Percentiles rank a stretch among this genome's conserved stretches.
Conservation (phyloP, 2,888 invertebrate species). For the Celastrina argiolus region DNA sequence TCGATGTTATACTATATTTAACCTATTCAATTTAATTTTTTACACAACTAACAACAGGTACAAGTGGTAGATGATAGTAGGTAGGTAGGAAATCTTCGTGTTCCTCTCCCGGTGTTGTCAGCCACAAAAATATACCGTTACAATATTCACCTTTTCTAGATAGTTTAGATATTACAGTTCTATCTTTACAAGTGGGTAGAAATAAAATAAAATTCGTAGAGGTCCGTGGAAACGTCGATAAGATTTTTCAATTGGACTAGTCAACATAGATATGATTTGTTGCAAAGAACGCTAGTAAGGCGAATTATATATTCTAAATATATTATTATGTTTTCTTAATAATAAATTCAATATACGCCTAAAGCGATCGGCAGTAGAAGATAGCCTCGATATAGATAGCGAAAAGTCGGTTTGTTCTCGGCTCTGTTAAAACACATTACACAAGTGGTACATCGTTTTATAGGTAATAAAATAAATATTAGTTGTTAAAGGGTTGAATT, state of each 20-base stretch:
- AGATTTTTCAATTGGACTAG: neutral
- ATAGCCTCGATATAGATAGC: neutral
- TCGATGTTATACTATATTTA: neutral
- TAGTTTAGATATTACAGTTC: neutral
- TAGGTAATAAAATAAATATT: too few relatives aligned
- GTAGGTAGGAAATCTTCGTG: neutral
- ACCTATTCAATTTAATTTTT: neutral
- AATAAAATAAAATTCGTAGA: neutral
- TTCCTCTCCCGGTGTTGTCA: neutral
- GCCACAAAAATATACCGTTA: neutral
- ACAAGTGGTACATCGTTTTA: too few relatives aligned
- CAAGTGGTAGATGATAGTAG: neutral
- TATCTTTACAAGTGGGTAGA: too few relatives aligned
- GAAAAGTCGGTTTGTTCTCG: neutral
- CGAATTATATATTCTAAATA: slow-evolving; percentile 8
- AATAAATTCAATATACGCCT: neutral
- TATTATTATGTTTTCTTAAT: neutral
- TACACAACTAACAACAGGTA: neutral
- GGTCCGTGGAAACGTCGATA: neutral
- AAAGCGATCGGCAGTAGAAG: slow-evolving; percentile 9
- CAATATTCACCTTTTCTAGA: neutral
- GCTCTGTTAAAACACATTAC: neutral
- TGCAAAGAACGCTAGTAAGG: slow-evolving; percentile 17
- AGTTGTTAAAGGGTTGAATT: too few relatives aligned
- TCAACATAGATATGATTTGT: slow-evolving; percentile 9